Percentiles rank a stretch among this genome's conserved stretches.
Conservation (phyloP, 2,113 vertebrate species). For the Aptenodytes patagonicus region DNA sequence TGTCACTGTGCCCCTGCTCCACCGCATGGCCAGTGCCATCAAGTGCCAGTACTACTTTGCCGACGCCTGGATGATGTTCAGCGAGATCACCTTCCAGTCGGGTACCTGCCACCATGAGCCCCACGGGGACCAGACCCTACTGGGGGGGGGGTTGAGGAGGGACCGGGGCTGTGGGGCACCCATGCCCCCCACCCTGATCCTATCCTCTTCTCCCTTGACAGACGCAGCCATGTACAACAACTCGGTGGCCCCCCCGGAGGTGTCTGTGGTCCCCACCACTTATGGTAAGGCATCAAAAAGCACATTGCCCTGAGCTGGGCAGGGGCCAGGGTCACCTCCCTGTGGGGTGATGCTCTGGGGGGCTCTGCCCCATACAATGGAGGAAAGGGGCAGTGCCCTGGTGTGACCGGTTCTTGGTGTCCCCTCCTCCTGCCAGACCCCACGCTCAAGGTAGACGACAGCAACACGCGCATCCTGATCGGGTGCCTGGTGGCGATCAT, state of each 20-base stretch:
- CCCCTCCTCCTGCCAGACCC: conserved; percentile 73
- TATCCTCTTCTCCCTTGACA: conserved; percentile 46
- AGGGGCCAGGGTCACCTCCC: not conserved
- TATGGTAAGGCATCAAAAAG: conserved; percentile 53
- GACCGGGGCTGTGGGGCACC: not conserved
- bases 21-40: conserved; percentile 90
- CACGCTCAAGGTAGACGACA: conserved; percentile 93
- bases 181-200: accelerated
- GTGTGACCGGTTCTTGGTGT: accelerated
- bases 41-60: conserved; percentile 92
- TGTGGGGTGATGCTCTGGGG: not conserved
- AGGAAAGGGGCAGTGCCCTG: not conserved
- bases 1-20: conserved; percentile 86
- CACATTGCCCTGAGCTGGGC: accelerated
- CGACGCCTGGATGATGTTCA: conserved; percentile 95
- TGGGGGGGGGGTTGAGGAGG: not conserved
- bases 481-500: conserved; percentile 96
- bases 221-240: conserved; percentile 95
- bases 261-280: conserved; percentile 77
- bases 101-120: conserved; percentile 53
- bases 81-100: conserved; percentile 97
- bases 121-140: accelerated
- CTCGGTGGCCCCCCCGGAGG: conserved; percentile 75
- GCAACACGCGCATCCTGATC: conserved; percentile 92
- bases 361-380: accelerated